phyloP scores from a whole-genome alignment of 2,113 vertebrate genomes.

The Mystacornis crossleyi region DNA sequence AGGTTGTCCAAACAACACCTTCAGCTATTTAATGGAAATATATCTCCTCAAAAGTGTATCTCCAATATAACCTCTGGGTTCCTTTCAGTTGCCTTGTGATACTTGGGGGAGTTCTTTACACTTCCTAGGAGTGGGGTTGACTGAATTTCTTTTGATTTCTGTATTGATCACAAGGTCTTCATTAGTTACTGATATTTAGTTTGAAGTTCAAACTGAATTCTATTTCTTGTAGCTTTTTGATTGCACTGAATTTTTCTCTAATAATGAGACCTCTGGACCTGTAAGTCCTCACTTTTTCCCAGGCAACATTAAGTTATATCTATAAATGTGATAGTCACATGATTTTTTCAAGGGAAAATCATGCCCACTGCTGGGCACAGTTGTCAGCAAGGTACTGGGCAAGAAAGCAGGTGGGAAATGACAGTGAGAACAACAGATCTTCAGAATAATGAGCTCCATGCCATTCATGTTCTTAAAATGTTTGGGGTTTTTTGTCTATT shows the following conservation, averaged over 20 bases:
- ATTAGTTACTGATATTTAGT: neutral
- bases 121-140: neutral
- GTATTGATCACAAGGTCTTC: neutral
- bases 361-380: neutral
- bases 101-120: neutral
- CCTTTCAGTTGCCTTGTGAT: neutral
- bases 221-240: neutral
- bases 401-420: neutral
- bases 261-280: neutral
- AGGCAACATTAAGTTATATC: neutral
- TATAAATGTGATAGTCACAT: neutral
- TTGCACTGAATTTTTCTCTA: neutral
- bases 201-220: neutral
- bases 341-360: neutral
- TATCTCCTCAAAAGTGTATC: neutral
- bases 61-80: neutral
- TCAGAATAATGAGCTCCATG: neutral
- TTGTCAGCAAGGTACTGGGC: neutral
- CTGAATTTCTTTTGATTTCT: neutral
- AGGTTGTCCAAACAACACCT: slow-evolving; percentile 53
- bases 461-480: neutral
- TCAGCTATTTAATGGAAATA: neutral
- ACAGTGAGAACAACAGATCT: neutral
- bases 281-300: neutral
- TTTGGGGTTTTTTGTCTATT: neutral